Evolutionary conservation across 1,140 invertebrate genomes (phyloP), one percentile per base, ranked within the genome.

Genomic region (Trinorchestia longiramus): DNA sequence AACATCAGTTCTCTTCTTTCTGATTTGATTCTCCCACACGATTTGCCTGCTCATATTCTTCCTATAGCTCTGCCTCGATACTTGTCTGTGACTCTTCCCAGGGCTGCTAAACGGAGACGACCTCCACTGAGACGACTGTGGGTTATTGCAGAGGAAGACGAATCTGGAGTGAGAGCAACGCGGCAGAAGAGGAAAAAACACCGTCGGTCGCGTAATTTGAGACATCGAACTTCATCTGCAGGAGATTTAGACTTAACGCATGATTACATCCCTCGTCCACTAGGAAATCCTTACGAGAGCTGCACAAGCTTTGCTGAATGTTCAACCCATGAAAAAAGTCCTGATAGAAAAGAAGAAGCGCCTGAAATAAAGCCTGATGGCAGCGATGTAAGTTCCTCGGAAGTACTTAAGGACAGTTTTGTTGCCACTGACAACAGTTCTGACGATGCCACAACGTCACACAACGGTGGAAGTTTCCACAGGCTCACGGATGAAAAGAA

Each of bases 21-120:
- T 45, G 92, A 94, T 94, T 47, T 94, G 43, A 94, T 94, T 40
- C 92, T 94, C 47, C 92, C 92, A 23, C 92, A 94, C 92, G 92
- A 94, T 47, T 94, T 94, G 92, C 92, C 92, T 0, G 44, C 92
- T 19, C 92, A 94, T 40, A 44, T 94, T 44, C 44, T 45, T 0
- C 92, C 92, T 3, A 11, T 19, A 23, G 92, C 92, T n/a, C 6
- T 45, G 44, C 43, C 92, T 94, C 92, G 92, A 11, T 94, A 19
- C 36, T 47, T 94, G 43, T 94, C 92, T 19, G 6, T 0, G 0
- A 45, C 44, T 47, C 44, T 94, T 11, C 92, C 92, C 44, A 42
- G 92, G 40, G 47, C 92, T 0, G 43, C 44, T 23, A 94, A 47
- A 47, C 40, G 44, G 36, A 47, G 92, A 94, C 43, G 92, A 11